These are phyloP conservation scores for Graptemys geographica DNA, from an alignment of 2,797 vertebrate species.

Conservation along the genomic window DNA sequence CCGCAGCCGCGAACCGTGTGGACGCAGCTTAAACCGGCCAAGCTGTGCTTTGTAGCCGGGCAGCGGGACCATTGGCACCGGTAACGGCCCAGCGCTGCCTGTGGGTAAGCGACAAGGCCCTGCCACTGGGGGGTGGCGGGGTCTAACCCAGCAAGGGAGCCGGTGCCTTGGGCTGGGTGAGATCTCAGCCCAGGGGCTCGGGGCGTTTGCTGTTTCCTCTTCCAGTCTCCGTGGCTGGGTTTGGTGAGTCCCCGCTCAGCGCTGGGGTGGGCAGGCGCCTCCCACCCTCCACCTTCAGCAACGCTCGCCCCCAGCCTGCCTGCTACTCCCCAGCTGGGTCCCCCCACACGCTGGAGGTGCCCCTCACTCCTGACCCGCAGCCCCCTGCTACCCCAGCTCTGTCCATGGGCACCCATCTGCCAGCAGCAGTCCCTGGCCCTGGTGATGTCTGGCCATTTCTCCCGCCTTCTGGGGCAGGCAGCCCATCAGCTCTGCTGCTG, in stretches of 20 bases:
- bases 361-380: neutral
- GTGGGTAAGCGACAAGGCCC: neutral
- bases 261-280: neutral
- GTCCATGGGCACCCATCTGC: too few relatives aligned
- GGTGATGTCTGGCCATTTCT: too few relatives aligned
- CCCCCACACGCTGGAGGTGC: neutral
- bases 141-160: too few relatives aligned
- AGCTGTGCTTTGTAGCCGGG: too few relatives aligned
- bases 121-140: too few relatives aligned
- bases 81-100: neutral
- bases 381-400: neutral
- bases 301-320: neutral
- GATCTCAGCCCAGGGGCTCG: neutral
- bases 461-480: too few relatives aligned
- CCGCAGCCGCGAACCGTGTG: too few relatives aligned
- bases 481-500: too few relatives aligned
- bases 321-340: neutral
- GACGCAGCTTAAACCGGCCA: too few relatives aligned
- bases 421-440: too few relatives aligned
- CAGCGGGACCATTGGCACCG: accelerated
- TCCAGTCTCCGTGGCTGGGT: neutral
- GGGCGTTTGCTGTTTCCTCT: neutral
- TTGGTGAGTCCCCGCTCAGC: neutral
- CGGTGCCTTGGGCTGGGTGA: neutral
- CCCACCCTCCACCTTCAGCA: too few relatives aligned